These are phyloP conservation scores for Hystrix cristata DNA, from an alignment of 2,113 vertebrate genomes.

Conservation along the genomic window DNA sequence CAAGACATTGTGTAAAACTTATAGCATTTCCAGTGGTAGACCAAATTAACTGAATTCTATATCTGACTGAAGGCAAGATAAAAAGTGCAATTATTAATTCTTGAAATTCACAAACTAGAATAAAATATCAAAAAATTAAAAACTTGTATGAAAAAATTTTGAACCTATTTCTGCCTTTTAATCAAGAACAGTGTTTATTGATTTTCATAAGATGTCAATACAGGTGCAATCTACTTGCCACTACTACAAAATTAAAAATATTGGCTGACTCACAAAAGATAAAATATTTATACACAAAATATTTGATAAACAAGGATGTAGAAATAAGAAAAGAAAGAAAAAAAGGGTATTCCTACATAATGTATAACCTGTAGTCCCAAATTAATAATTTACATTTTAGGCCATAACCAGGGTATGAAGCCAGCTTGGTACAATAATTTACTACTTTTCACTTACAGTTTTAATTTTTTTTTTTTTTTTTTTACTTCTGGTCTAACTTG, in stretches of 20 bases:
- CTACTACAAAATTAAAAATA: not conserved
- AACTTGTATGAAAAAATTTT: not conserved
- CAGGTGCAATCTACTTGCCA: not conserved
- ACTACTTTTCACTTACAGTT: not conserved
- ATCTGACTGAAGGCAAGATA: not conserved
- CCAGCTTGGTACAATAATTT: not conserved
- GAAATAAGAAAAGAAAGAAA: not conserved
- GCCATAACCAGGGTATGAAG: not conserved
- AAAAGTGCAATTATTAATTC: not conserved
- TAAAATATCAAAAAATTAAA: not conserved
- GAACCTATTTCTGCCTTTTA: not conserved
- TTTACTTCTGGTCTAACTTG: not conserved
- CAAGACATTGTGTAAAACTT: not conserved
- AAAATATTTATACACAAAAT: not conserved
- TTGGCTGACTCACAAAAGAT: not conserved
- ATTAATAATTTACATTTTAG: not conserved
- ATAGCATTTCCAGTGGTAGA: not conserved
- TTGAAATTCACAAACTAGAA: slow-evolving; percentile 15
- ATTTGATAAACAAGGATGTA: not conserved
- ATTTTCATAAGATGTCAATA: not conserved
- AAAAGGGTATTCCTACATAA: not conserved
- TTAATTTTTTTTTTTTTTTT: not conserved
- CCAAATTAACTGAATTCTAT: not conserved
- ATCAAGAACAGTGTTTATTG: not conserved
- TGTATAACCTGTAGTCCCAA: not conserved